phyloP scores from a whole-genome alignment of 2,797 vertebrate species.

The Bradypodion pumilum region DNA sequence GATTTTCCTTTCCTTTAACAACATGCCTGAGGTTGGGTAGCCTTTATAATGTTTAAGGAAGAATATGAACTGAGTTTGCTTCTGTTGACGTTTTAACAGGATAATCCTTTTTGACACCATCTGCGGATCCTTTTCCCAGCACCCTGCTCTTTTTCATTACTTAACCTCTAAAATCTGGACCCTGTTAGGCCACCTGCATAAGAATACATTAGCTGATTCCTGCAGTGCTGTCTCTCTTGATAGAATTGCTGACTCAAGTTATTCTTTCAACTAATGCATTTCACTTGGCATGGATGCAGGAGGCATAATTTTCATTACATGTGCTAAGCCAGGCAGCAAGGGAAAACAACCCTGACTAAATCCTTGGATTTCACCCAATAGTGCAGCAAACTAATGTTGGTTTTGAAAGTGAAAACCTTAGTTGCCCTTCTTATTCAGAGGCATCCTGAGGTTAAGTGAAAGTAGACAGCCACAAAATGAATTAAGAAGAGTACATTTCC shows the following conservation, averaged over 20 bases:
- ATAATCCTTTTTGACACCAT: background rate
- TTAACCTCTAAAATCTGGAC: slow-evolving; percentile 37
- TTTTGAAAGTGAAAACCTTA: slow-evolving; percentile 17
- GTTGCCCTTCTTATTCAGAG: slow-evolving; percentile 56
- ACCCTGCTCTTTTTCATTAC: slow-evolving; percentile 52
- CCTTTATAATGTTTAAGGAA: too few species aligned
- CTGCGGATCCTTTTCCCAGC: slow-evolving; percentile 14
- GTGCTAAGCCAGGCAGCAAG: slow-evolving; percentile 72
- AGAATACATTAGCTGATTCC: slow-evolving; percentile 52
- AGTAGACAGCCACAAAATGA: slow-evolving; percentile 41
- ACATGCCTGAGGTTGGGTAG: too few species aligned
- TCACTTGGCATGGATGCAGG: slow-evolving; percentile 66
- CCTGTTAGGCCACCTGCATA: slow-evolving; percentile 51
- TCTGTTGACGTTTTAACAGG: background rate
- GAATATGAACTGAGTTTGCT: background rate
- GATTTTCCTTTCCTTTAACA: too few species aligned
- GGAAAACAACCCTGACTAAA: slow-evolving; percentile 71
- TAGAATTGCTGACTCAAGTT: slow-evolving; percentile 73
- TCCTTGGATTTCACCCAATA: slow-evolving; percentile 71
- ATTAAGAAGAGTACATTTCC: background rate
- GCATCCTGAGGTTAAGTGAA: slow-evolving; percentile 39
- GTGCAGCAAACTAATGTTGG: slow-evolving; percentile 66
- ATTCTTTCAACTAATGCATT: slow-evolving; percentile 66
- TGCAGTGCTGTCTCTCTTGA: slow-evolving; percentile 67
- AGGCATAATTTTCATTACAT: slow-evolving; percentile 72